Base-by-base conservation (phyloP, 1,140 invertebrate species). In the Drosophila kurseongensis region DNA sequence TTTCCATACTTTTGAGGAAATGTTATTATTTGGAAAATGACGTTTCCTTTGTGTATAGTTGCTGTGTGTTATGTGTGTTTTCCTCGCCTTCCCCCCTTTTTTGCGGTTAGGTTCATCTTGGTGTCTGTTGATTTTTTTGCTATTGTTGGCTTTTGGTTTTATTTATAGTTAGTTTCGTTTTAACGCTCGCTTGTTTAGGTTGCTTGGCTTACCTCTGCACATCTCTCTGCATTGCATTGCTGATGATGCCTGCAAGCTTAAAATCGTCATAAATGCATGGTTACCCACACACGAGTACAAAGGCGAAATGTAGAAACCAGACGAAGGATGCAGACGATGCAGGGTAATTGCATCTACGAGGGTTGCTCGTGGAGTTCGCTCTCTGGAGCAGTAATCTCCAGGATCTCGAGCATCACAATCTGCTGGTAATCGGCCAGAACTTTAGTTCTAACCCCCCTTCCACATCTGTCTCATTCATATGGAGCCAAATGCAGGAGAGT, bases 251-350 rank as follows among this genome's bases (percentile, higher is more conserved):
- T 78, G 68, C 65, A 47, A 74, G 80, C 81, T 80, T 89, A 59
- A 84, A 89, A 84, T 89, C 84, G 82, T 89, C 80, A 89, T 89
- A 89, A 89, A 84, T 84, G 83, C 83, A 89, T 77, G 84, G 83
- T 69, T 88, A 83, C 67, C 71, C 84, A 76, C 55, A 74, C 69
- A 68, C 41, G 63, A 61, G 36, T 67, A 61, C 18, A 32, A 18
- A 57, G 36, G 56, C 36, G 40, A 48, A 51, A 54, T 35, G 48
- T 29, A 36, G 13, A 51, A 42, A 50, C 35, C 36, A 59, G 13
- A 50, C 42, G 10, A 9, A 66, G 23, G 32, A 44, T 51, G 47
- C 56, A 73, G 78, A 76, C 72, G 35, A 54, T 12, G 66, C 67
- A 51, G 68, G 68, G 72, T 73, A 75, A 75, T 75, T 75, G 58